Percentiles rank a stretch among this genome's conserved stretches.
phyloP scores from a whole-genome alignment of 2,888 invertebrate genomes.

The Philereme vetulata region DNA sequence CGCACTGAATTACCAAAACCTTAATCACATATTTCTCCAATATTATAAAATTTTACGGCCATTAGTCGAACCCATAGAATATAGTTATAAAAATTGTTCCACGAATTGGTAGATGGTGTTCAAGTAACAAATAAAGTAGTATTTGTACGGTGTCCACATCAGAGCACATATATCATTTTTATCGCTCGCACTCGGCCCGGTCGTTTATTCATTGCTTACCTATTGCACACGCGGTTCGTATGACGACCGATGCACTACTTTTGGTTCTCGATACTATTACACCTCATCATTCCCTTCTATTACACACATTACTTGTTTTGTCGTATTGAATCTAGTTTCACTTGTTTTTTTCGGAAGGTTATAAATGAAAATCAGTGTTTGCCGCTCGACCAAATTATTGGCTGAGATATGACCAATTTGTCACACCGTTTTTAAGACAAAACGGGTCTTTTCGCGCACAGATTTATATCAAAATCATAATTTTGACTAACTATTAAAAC shows the following conservation, averaged over 20 bases:
- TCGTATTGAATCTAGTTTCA: no score
- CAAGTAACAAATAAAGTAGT: conserved; percentile 75
- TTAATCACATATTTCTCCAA: conserved; percentile 16
- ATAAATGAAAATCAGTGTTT: no score
- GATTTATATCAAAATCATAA: no score
- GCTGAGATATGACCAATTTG: no score
- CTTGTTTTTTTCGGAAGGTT: no score
- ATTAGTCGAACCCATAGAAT: conserved; percentile 44
- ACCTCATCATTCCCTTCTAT: not conserved
- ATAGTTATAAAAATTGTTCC: conserved; percentile 46
- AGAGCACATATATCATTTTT: conserved; percentile 81
- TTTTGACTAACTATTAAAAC: no score
- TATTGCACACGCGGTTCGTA: conserved; percentile 72
- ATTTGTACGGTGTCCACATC: conserved; percentile 67
- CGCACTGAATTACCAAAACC: not conserved
- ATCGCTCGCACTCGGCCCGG: conserved; percentile 76
- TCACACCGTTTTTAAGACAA: no score
- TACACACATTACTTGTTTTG: no score
- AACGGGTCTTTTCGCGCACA: no score
- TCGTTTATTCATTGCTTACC: conserved; percentile 82
- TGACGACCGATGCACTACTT: conserved; percentile 59
- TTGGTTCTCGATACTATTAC: conserved; percentile 41
- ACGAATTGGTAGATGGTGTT: conserved; percentile 49
- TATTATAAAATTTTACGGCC: conserved; percentile 24
- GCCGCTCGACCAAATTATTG: no score